Base-by-base conservation (phyloP, 1,140 invertebrate genomes). In the Brachionus rubens region DNA sequence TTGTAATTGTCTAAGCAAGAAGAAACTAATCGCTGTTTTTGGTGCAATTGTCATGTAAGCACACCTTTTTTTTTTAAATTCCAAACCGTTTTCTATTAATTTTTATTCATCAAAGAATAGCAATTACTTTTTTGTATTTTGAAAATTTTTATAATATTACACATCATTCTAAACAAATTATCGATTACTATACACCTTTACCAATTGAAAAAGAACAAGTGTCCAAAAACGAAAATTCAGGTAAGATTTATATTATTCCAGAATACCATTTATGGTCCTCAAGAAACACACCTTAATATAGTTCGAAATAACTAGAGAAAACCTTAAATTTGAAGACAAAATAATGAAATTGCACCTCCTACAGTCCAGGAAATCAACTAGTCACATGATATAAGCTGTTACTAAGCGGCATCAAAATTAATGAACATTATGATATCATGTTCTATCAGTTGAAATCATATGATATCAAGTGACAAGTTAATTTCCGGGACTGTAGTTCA, bases 61-160 rank as follows among this genome's bases (percentile, higher is more conserved):
- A 50, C 5, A 41, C 36, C 36, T 41, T 40, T 0, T 16, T 19
- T 16, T 33, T 33, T 19, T 40, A 36, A 62, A 59, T 59, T 41
- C 14, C 16, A 28, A 14, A n/a, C n/a, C n/a, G n/a, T n/a, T n/a
- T n/a, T n/a, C n/a, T n/a, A n/a, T 41, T 62, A 16, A 19, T 36
- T 62, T 62, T 40, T 19, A 30, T 33, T 24, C 19, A 21, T 43
- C 24, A 43, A 43, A 65, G 59, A 24, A 65, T 65, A 41, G 59
- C 59, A 43, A 65, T 65, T 14, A 43, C 59, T 43, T 65, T 65
- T 65, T 65, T 65, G n/a, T 65, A 65, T 65, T 65, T 43, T 65
- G 59, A 65, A 43, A 65, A 65, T 65, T 65, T 65, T n/a, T 65
- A 65, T n/a, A 65, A 65, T 43, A 43, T 65, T 10, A 65, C 40